Evolutionary conservation across 1,140 invertebrate species (phyloP), one percentile per base, ranked within the genome.

Genomic region (Frieseomelitta varia): DNA sequence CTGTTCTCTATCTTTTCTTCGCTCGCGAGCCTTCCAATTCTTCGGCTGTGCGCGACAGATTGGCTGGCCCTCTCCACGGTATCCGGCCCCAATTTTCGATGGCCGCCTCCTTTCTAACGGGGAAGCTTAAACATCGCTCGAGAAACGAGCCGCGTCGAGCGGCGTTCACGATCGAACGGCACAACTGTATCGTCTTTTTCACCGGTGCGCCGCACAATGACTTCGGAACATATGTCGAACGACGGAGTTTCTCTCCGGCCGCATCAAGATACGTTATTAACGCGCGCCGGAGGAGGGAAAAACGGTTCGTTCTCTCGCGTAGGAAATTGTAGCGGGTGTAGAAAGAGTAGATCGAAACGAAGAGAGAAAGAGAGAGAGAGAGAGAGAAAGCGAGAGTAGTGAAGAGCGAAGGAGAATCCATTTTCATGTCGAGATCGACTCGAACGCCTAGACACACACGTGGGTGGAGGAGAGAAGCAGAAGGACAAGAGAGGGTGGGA

Each of bases 211-310:
- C 27, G 72, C 82, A 87, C 87, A 87, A 89, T 86, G 82, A 87
- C 84, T 90, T 76, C 14, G 85, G 87, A 92, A 92, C 93, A 94
- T 93, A 94, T 94, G 93, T 91, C 85, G 87, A 91, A 88, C 89
- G 91, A 79, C 24, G 53, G 58, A 67, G 77, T 81, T 88, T 85
- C 69, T 86, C 78, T 84, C 39, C 83, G 91, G 68, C 79, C 87
- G 92, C 92, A 93, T 93, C 91, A 84, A 88, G 88, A 90, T 87
- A 76, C 89, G 91, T 92, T 90, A 94, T 94, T 94, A 94, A 93
- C 91, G 89, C 77, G 84, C 53, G 53, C 76, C 47, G 53, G 39
- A 51, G 51, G 74, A 74, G 39, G 73, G 47, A 72, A 82, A 61
- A 61, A 82, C 85, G 87, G 80, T 17, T 75, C 68, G 63, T 76